Evolutionary conservation across 2,888 invertebrate genomes (phyloP).

Genomic region (Scaptomyza reducta): DNA sequence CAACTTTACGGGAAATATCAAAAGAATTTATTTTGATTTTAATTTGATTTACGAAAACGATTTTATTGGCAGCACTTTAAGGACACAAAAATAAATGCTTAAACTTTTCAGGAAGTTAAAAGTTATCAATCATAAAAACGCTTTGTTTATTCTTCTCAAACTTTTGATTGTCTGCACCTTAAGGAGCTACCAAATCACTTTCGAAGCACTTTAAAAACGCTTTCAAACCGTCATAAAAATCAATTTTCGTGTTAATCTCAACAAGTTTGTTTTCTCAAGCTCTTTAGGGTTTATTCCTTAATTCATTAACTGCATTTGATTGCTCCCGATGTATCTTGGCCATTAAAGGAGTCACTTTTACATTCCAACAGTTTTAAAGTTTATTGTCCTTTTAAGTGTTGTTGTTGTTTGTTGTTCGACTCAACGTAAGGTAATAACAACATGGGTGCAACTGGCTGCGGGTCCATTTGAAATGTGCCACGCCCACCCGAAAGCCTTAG

Average conservation of each 20-base stretch:
- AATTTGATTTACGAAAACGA: too few species aligned
- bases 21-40: too few species aligned
- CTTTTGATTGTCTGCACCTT: not conserved
- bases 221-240: conserved; percentile 4
- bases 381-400: conserved; percentile 15
- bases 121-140: not conserved
- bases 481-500: conserved; percentile 19
- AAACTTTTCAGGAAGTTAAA: not conserved
- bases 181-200: not conserved
- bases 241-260: not conserved
- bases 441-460: conserved; percentile 37
- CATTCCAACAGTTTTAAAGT: conserved; percentile 1
- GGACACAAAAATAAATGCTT: not conserved
- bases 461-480: conserved; percentile 29
- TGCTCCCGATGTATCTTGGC: conserved; percentile 18
- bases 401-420: conserved; percentile 10
- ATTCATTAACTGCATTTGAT: conserved; percentile 50
- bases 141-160: not conserved
- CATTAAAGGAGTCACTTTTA: not conserved
- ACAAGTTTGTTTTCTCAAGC: conserved; percentile 4
- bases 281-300: not conserved
- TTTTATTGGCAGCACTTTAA: not conserved
- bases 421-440: conserved; percentile 17
- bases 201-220: not conserved
- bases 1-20: too few species aligned